A percentile compares a stretch with the other conserved stretches of the same genome.
Evolutionary conservation across 1,140 invertebrate genomes (phyloP).

Genomic region (Polyergus mexicanus): DNA sequence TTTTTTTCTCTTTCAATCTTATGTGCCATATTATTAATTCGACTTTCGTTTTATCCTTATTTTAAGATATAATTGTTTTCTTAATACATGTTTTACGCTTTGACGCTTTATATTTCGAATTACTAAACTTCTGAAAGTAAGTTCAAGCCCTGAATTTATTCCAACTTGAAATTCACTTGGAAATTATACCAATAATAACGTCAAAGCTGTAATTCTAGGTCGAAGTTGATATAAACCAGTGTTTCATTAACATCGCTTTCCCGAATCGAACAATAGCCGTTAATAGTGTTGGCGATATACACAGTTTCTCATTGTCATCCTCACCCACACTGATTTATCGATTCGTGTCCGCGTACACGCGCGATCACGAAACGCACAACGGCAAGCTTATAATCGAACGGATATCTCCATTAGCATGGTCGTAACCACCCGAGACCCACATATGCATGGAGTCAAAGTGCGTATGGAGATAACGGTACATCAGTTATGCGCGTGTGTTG

Average conservation of each 20-base stretch:
- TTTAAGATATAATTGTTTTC: background rate
- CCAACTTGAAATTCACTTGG: background rate
- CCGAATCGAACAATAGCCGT: constrained; percentile 16
- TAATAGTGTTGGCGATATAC: constrained; percentile 16
- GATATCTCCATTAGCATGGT: constrained; percentile 75
- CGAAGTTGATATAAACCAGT: constrained; percentile 12
- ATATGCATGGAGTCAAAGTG: constrained; percentile 77
- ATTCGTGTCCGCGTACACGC: background rate
- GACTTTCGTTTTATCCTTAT: no score
- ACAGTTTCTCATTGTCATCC: constrained; percentile 46
- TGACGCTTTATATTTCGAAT: background rate
- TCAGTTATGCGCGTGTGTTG: background rate
- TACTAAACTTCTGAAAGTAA: background rate
- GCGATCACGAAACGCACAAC: constrained; percentile 28
- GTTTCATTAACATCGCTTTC: constrained; percentile 41
- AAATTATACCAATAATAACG: constrained; percentile 9
- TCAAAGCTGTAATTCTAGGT: constrained; percentile 24
- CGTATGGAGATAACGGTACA: constrained; percentile 76
- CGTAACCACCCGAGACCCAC: constrained; percentile 69
- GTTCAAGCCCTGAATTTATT: background rate
- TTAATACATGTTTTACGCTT: background rate
- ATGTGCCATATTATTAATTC: no score
- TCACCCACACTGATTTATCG: constrained; percentile 26
- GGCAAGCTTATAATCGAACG: constrained; percentile 66
- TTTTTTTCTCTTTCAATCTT: no score